Evolutionary conservation across 2,888 invertebrate species (phyloP).

Genomic region (Seira musarum): DNA sequence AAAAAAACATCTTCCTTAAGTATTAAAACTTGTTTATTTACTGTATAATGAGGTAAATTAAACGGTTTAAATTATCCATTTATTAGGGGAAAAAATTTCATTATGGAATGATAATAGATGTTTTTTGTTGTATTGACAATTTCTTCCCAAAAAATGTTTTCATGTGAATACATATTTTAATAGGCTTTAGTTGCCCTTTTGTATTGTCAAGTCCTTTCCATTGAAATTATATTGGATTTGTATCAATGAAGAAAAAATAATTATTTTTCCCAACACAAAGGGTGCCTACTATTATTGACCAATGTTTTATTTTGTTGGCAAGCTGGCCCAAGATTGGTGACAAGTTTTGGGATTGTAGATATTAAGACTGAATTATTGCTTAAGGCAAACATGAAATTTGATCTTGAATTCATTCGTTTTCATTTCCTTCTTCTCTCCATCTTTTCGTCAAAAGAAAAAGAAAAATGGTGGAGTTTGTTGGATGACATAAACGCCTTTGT

Average conservation of each 20-base stretch:
- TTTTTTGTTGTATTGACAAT: too few relatives aligned
- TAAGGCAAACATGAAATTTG: neutral
- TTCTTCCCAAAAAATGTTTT: too few relatives aligned
- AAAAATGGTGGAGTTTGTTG: conserved; percentile 30
- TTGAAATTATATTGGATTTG: too few relatives aligned
- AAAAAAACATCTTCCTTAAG: neutral
- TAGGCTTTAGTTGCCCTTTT: too few relatives aligned
- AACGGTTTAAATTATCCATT: conserved; percentile 2
- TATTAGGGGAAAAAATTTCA: neutral
- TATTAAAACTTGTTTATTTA: neutral
- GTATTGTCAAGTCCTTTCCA: too few relatives aligned
- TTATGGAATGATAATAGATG: neutral
- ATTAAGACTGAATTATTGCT: conserved; percentile 7
- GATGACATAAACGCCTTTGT: conserved; percentile 47
- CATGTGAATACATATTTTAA: too few relatives aligned
- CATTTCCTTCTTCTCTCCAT: conserved; percentile 9
- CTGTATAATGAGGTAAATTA: neutral
- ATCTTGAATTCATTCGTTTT: neutral
- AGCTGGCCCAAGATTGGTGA: neutral
- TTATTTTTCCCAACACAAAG: too few relatives aligned
- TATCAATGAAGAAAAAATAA: too few relatives aligned
- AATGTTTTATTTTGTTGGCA: too few relatives aligned
- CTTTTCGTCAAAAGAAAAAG: conserved; percentile 8
- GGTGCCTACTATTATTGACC: too few relatives aligned
- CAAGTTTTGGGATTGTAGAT: conserved; percentile 15